Evolutionary conservation across 2,113 vertebrate species (phyloP).

Genomic region (Panthera tigris): DNA sequence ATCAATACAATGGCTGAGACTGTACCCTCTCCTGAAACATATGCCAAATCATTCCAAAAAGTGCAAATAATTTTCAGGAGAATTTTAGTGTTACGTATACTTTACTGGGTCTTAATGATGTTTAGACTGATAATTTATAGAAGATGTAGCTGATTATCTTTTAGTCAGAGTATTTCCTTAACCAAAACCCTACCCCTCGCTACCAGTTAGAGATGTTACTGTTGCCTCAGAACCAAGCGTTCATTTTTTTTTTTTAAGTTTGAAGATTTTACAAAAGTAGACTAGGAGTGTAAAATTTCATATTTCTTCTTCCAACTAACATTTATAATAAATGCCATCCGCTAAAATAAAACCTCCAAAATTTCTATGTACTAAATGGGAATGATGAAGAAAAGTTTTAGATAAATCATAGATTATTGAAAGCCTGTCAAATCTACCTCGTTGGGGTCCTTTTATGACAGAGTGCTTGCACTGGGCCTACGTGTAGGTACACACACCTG

Average conservation of each 20-base stretch:
- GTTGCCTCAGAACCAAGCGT: constrained; percentile 15
- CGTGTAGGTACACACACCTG: not conserved
- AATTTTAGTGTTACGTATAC: constrained; percentile 28
- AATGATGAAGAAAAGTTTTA: not conserved
- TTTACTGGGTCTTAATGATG: not conserved
- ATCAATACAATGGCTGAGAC: not conserved
- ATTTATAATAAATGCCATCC: constrained; percentile 64
- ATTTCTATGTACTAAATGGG: constrained; percentile 49
- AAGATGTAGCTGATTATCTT: not conserved
- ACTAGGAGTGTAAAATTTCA: constrained; percentile 49
- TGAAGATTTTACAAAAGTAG: constrained; percentile 52
- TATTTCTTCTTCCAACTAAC: constrained; percentile 50
- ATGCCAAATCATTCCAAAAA: not conserved
- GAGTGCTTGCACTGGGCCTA: not conserved
- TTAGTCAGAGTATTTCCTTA: not conserved
- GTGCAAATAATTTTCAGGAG: constrained; percentile 17
- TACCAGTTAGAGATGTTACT: not conserved
- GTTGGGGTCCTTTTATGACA: not conserved
- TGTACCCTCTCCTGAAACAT: not conserved
- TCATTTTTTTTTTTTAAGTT: constrained; percentile 18
- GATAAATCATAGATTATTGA: not conserved
- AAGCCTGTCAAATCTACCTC: not conserved
- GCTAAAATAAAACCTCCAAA: constrained; percentile 63
- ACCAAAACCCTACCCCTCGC: constrained; percentile 12
- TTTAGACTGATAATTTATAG: constrained; percentile 19